Percentiles rank a stretch among this genome's conserved stretches.
Conservation (phyloP, 2,888 invertebrate genomes). For the Aelia acuminata region DNA sequence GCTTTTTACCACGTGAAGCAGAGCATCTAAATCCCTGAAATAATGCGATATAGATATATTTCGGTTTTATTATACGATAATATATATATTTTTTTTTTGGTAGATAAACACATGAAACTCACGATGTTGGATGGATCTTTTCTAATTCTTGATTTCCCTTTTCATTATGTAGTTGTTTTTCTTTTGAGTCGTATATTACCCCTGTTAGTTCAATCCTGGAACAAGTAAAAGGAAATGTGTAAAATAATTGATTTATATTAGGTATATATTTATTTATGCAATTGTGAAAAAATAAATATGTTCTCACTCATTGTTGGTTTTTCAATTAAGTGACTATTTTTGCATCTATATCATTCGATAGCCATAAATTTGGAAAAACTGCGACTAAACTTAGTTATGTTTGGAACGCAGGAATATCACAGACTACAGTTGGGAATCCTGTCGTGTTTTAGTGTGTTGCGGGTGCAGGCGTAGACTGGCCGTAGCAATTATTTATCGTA, state of each 20-base stretch:
- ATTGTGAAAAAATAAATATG: background rate
- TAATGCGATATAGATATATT: background rate
- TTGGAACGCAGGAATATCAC: too few relatives aligned
- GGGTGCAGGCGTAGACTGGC: too few relatives aligned
- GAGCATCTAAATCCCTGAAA: slow-evolving; percentile 71
- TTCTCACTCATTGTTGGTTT: background rate
- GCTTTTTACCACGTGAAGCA: slow-evolving; percentile 75
- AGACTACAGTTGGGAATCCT: too few relatives aligned
- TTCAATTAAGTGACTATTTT: too few relatives aligned
- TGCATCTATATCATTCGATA: too few relatives aligned
- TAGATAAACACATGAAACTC: background rate
- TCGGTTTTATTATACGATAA: background rate
- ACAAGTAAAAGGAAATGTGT: background rate
- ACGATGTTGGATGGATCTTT: slow-evolving; percentile 38
- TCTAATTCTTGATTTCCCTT: slow-evolving; percentile 22
- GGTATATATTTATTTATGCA: too few relatives aligned
- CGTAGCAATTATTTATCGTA: too few relatives aligned
- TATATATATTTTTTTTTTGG: background rate
- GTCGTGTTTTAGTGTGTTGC: too few relatives aligned
- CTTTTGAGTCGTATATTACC: slow-evolving; percentile 31
- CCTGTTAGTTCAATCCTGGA: slow-evolving; percentile 41
- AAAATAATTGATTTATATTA: background rate
- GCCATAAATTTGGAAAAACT: too few relatives aligned
- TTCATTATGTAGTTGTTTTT: slow-evolving; percentile 19
- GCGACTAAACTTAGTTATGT: too few relatives aligned